Base-by-base conservation (phyloP, 2,888 invertebrate species). In the Drosophila colorata region DNA sequence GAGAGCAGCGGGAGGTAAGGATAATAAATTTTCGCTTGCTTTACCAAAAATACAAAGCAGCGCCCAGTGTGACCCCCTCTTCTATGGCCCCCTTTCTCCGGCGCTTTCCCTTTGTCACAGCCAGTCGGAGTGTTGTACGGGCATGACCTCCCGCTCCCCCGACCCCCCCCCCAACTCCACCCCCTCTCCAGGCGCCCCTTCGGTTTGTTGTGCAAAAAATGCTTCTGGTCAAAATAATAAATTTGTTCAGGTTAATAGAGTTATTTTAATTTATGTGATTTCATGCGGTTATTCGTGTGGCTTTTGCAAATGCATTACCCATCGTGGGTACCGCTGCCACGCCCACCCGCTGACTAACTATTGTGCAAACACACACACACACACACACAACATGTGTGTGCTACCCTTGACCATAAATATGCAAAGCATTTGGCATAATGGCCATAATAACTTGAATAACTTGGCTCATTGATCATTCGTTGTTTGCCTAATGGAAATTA, bases 231-330 rank as follows among this genome's bases (percentile, higher is more conserved):
- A 88, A 88, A 89, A 85, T 86, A 90, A 90, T 90, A 90, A 87
- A 90, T 90, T 90, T 88, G 89, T 90, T 90, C 78, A 84, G 89
- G 90, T 90, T 90, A 90, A 90, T 90, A 90, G 89, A 88, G 88
- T 80, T 85, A 90, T 90, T 90, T 90, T 83, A 88, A 87, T 90
- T 90, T 90, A 87, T 87, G 85, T 80, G 84, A 77, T 85, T 79
- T 83, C 87, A 89, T 88, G 89, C 73, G 85, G 85, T 84, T 88
- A 69, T 76, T 77, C 84, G 69, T 86, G 87, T 78, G 88, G 84
- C 83, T 87, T 82, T 85, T 77, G 75, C 83, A 86, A 83, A 88
- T 82, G 87, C 72, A 71, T 81, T 77, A 66, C 86, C 88, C 81
- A 64, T 74, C 63, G 58, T 35, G 25, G 41, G 11, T 51, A 57